Conservation (phyloP, 2,888 invertebrate genomes). For the Salpingus planirostris region DNA sequence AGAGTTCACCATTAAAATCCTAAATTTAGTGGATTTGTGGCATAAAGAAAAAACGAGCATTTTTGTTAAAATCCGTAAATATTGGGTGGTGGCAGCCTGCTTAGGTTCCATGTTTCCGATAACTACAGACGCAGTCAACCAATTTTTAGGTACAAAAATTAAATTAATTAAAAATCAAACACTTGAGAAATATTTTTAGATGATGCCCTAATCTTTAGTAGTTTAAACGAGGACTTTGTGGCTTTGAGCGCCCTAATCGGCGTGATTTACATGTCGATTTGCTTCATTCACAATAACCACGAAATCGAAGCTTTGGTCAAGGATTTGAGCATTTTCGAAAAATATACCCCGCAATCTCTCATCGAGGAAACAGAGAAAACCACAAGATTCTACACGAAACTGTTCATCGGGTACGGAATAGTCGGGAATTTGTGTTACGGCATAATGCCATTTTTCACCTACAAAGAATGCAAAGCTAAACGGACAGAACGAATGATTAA, state of each 20-base stretch:
- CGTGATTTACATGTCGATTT: conserved; percentile 14
- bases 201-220: conserved; percentile 11
- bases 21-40: not conserved
- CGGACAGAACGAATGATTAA: conserved; percentile 18
- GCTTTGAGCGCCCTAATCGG: conserved; percentile 13
- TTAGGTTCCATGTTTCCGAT: too few species aligned
- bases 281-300: conserved; percentile 14
- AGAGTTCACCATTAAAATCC: not conserved
- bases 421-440: conserved; percentile 21
- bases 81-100: too few species aligned
- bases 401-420: conserved; percentile 17
- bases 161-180: too few species aligned
- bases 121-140: too few species aligned
- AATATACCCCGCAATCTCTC: conserved; percentile 7
- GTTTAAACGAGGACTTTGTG: conserved; percentile 14
- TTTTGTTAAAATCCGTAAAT: too few species aligned
- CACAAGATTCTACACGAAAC: conserved; percentile 15
- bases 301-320: conserved; percentile 14
- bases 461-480: conserved; percentile 15
- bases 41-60: not conserved
- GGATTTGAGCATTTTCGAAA: conserved; percentile 13
- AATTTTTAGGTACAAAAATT: not conserved
- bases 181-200: too few species aligned
- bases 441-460: conserved; percentile 17
- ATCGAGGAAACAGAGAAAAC: conserved; percentile 15